Conservation (phyloP, 1,140 invertebrate genomes). For the Doryteuthis pealeii region DNA sequence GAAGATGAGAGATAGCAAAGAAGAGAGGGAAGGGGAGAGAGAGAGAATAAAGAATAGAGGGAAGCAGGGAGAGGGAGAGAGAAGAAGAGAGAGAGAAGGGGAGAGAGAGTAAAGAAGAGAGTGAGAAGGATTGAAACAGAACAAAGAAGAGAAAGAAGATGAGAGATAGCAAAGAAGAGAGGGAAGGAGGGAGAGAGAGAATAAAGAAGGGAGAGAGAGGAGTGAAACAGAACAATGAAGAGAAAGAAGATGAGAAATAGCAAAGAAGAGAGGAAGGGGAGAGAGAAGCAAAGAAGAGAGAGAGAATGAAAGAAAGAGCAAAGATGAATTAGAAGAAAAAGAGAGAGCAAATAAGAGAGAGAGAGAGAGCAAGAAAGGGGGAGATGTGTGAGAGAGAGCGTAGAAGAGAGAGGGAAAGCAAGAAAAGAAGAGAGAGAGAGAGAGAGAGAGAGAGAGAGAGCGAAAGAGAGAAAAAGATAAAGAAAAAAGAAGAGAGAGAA, state of each 20-base stretch:
- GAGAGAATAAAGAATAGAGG: background rate
- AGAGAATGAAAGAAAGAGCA: background rate
- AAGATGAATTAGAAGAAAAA: background rate
- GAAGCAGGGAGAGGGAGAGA: background rate
- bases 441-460: background rate
- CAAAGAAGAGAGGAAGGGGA: background rate
- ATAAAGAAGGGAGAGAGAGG: background rate
- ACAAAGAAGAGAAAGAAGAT: background rate
- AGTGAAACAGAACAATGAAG: conserved; percentile 10
- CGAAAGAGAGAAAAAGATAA: background rate
- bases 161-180: conserved; percentile 3
- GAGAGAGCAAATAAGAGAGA: background rate
- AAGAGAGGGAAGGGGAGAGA: background rate
- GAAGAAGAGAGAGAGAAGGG: background rate
- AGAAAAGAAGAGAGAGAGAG: background rate
- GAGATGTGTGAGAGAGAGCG: background rate
- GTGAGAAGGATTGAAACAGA: background rate
- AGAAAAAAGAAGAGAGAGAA: background rate
- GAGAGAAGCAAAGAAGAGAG: background rate
- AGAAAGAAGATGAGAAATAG: conserved; percentile 12
- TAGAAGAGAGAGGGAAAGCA: background rate
- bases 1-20: background rate
- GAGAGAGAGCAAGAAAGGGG: background rate
- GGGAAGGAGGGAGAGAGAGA: conserved; percentile 12
- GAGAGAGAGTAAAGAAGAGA: background rate